Conservation (phyloP, 2,797 vertebrate genomes). For the Lates japonicus region DNA sequence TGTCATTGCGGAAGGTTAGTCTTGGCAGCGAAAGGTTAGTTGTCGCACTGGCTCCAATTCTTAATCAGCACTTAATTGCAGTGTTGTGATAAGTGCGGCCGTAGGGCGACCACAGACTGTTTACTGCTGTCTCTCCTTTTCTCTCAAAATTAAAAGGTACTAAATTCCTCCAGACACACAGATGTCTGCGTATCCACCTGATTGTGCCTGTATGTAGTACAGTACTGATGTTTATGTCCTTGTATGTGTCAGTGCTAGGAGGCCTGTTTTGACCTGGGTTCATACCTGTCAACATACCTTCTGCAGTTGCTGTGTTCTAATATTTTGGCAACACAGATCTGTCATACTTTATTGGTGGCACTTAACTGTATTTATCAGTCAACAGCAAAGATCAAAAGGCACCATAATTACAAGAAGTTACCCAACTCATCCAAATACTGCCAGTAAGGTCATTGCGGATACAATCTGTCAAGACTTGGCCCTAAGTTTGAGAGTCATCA, state of each 20-base stretch:
- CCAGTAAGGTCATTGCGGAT: conserved; percentile 46
- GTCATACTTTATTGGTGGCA: conserved; percentile 7
- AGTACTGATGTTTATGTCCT: background rate
- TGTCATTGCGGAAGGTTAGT: too few species aligned
- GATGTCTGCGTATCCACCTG: background rate
- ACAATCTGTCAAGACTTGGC: conserved; percentile 56
- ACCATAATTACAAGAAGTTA: conserved; percentile 48
- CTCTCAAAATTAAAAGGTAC: conserved; percentile 33
- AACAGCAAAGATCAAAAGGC: conserved; percentile 46
- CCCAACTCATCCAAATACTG: conserved; percentile 37
- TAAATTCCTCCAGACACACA: conserved; percentile 32
- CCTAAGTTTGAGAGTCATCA: conserved; percentile 48
- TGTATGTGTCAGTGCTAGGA: conserved; percentile 1
- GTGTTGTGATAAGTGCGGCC: conserved; percentile 66
- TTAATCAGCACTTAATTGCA: conserved; percentile 82
- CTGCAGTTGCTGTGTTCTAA: conserved; percentile 14
- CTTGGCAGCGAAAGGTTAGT: conserved; percentile 68
- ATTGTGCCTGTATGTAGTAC: background rate
- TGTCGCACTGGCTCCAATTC: conserved; percentile 63
- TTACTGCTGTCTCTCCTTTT: conserved; percentile 52
- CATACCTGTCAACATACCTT: conserved; percentile 22
- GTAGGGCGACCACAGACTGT: conserved; percentile 55
- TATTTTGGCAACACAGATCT: conserved; percentile 40
- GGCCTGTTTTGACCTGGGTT: conserved; percentile 33
- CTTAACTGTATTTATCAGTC: conserved; percentile 44